Evolutionary conservation across 2,888 invertebrate species (phyloP), one percentile per base, ranked within the genome.

Genomic region (Agrochola lychnidis): DNA sequence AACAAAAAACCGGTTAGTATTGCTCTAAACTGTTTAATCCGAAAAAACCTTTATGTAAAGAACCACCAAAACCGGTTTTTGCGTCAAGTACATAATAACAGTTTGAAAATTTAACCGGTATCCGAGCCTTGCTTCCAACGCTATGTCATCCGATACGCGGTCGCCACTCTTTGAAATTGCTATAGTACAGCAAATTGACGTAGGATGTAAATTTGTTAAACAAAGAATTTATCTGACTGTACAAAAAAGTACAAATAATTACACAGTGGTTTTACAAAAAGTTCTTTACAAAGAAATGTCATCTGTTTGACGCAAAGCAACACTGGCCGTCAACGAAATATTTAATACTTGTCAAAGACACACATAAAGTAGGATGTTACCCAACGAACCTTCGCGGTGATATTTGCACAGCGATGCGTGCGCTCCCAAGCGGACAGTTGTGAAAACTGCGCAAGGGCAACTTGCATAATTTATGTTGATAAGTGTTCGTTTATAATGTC

Each of bases 401-500:
- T 80, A 76, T 87, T 86, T 79, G 78, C 67, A 66, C 68, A 40
- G 68, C 62, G 69, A 73, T 77, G 77, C 73, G 74, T 83, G 83
- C 78, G 87, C 78, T 71, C 85, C 85, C 86, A 66, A 74, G 80
- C 73, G 85, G 59, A 42, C 70, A 70, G 48, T 84, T 88, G 79
- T 78, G 83, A 70, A 78, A 82, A 87, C 84, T 77, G 81, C 73
- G 73, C 87, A 87, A 87, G 87, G 87, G 78, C 81, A 72, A 12
- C 57, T 87, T 86, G 76, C 84, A 53, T 63, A 63, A 85, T 51
- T 51, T 22, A 78, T 48, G 42, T 56, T 59, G 68, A 22, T 42
- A 70, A 56, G 62, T 81, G 67, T 40, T 51, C 51, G 57, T 59
- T 82, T 61, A 51, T 71, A 51, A 30, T 77, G 57, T 78, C 69